Percentiles rank a stretch among this genome's conserved stretches.
phyloP scores from a whole-genome alignment of 2,888 invertebrate genomes.

The Ctena decussata region DNA sequence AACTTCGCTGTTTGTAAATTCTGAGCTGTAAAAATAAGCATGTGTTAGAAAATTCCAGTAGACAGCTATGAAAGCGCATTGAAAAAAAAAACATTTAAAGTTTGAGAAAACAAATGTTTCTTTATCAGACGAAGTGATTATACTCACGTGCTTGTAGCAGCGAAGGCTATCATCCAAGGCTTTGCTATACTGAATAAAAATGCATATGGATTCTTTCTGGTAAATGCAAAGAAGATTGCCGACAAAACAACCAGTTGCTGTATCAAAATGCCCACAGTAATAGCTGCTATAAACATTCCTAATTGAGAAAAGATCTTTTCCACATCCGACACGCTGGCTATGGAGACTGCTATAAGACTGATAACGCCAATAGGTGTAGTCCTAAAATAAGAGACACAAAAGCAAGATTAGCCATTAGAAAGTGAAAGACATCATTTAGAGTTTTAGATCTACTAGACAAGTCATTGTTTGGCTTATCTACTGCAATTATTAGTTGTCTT shows the following conservation, averaged over 20 bases:
- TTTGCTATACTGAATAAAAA: conserved; percentile 71
- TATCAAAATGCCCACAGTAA: conserved; percentile 72
- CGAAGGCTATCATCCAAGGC: conserved; percentile 81
- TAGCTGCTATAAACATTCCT: conserved; percentile 75
- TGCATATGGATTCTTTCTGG: conserved; percentile 77
- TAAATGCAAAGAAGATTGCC: conserved; percentile 70
- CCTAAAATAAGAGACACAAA: conserved; percentile 64
- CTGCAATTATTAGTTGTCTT: no score
- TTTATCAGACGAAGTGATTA: no score
- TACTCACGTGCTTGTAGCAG: conserved; percentile 82
- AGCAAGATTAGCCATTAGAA: no score
- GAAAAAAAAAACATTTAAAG: no score
- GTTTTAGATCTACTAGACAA: no score
- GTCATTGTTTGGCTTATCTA: no score
- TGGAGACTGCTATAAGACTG: conserved; percentile 79
- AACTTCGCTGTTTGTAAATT: no score
- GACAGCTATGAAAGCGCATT: no score
- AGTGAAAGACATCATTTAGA: no score
- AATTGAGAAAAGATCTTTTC: conserved; percentile 72
- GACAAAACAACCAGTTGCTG: conserved; percentile 76
- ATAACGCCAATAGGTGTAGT: conserved; percentile 78
- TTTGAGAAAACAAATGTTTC: no score
- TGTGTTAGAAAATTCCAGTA: no score
- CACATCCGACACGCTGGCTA: conserved; percentile 73
- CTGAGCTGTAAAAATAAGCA: no score